Evolutionary conservation across 2,113 vertebrate species (phyloP).

Genomic region (Sinocyclocheilus rhinocerous): DNA sequence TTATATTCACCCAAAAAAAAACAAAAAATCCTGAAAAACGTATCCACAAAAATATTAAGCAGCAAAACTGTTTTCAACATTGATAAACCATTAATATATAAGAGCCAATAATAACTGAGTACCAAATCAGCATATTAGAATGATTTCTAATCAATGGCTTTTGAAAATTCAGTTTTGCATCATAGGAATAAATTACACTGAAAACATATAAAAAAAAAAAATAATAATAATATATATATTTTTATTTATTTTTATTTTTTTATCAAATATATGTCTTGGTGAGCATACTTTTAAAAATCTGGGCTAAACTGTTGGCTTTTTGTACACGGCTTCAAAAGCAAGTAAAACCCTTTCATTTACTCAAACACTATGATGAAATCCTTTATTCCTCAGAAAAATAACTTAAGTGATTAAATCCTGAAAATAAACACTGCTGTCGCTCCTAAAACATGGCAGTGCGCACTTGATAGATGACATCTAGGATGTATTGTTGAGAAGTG

Average conservation of each 20-base stretch:
- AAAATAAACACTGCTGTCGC: conserved; percentile 7
- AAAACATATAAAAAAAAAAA: no score
- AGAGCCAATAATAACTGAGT: no score
- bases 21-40: no score
- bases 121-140: not conserved
- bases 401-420: not conserved
- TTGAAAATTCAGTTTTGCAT: not conserved
- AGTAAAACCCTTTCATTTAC: not conserved
- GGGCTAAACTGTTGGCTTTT: not conserved
- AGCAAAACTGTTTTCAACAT: no score
- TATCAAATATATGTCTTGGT: no score
- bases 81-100: no score
- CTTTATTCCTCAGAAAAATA: not conserved
- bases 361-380: not conserved
- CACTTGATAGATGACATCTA: not conserved
- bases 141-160: not conserved
- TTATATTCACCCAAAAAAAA: no score
- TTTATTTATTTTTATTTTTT: no score
- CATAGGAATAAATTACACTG: not conserved
- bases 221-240: no score
- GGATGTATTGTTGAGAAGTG: not conserved
- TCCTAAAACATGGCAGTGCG: not conserved
- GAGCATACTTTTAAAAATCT: no score
- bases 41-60: no score
- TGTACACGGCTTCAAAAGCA: not conserved